Percentiles rank a stretch among this genome's conserved stretches.
phyloP scores from a whole-genome alignment of 1,140 invertebrate species.

The Cydia splendana region DNA sequence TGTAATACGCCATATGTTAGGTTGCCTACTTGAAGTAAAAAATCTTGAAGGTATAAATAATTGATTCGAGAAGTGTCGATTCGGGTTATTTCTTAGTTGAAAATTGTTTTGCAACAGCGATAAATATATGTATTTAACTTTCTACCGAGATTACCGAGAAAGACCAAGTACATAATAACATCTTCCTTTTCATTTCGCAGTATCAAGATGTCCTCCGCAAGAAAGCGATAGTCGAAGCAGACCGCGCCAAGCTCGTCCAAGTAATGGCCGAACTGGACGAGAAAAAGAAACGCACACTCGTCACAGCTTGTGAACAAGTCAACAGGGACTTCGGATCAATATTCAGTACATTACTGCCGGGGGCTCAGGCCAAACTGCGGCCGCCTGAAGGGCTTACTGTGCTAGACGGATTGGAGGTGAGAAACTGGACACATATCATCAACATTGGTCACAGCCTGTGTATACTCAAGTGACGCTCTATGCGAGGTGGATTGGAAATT shows the following conservation, averaged over 20 bases:
- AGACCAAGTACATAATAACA: too few species aligned
- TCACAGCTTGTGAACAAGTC: conserved; percentile 90
- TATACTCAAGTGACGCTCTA: too few species aligned
- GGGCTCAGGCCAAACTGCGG: conserved; percentile 91
- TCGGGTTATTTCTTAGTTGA: too few species aligned
- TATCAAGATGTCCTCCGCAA: conserved; percentile 91
- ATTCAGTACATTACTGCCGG: conserved; percentile 94
- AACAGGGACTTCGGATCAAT: conserved; percentile 98
- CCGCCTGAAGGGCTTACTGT: conserved; percentile 88
- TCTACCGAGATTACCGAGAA: too few species aligned
- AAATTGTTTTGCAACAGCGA: too few species aligned
- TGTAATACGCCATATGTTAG: too few species aligned
- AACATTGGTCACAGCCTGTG: too few species aligned
- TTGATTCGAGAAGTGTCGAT: too few species aligned
- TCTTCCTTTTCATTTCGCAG: conserved; percentile 42
- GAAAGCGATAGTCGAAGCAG: conserved; percentile 91
- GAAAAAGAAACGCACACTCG: conserved; percentile 91
- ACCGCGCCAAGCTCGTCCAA: conserved; percentile 89
- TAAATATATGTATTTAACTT: too few species aligned
- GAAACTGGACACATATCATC: neutral
- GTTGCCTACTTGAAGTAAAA: too few species aligned
- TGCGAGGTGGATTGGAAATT: too few species aligned
- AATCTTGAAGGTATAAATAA: too few species aligned
- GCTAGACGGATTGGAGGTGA: conserved; percentile 93
- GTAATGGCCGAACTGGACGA: conserved; percentile 94